Base-by-base conservation (phyloP, 2,888 invertebrate genomes). In the Sycophila texana region DNA sequence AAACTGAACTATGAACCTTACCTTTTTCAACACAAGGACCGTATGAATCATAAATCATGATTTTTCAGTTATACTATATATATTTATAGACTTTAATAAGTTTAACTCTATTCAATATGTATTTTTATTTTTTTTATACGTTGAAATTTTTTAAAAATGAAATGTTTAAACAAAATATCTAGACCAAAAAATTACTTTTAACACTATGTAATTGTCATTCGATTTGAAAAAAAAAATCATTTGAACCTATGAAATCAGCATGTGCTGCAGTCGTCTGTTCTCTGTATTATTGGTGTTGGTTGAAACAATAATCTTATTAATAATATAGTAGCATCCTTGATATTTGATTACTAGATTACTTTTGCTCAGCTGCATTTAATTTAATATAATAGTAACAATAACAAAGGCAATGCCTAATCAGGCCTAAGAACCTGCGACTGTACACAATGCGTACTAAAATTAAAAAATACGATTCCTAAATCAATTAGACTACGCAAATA, bases 91-190 rank as follows among this genome's bases (percentile, higher is more conserved):
- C 86, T 86, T 85, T 88, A 88, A 87, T 82, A 82, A 86, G 88
- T 87, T 87, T 86, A 87, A 86, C 83, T 82, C 84, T 87, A 86
- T 82, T 82, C 83, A 85, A 85, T 67, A 60, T 84, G 85, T 86
- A 86, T 87, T 88, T 86, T 84, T 81, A 85, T 85, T 87, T 87
- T 84, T 82, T 84, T 80, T 83, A 76, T 82, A 84, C 83, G 85
- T 84, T 55, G 58, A 49, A 66, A 72, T 85, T 84, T 86, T 73
- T 86, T 84, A 83, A 82, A 83, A 84, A 83, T 83, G 82, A 81
- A 81, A 80, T 22, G 79, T 78, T 70, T 77, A 77, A 65, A 74
- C 71, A 70, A 65, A 57, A 80, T 57, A 76, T 73, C 26, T 61
- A 76, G 63, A 67, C 60, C 61, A 77, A 79, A 79, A 81, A 77